Percentiles rank a stretch among this genome's conserved stretches.
Evolutionary conservation across 92 coral and sea anemone species (phyloP).

Genomic region (Isaurus tuberculatus): DNA sequence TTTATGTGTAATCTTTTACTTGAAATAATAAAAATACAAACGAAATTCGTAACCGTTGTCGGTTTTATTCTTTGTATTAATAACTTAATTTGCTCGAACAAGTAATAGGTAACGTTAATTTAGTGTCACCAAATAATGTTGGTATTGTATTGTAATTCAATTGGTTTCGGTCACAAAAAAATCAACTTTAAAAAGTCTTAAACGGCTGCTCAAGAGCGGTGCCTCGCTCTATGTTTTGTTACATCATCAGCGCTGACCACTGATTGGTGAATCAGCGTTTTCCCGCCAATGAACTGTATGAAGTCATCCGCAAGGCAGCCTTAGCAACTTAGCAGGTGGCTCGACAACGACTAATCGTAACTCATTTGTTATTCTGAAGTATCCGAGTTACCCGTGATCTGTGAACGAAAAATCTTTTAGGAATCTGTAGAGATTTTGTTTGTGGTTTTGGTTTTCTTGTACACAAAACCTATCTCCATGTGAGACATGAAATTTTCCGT

Average conservation of each 20-base stretch:
- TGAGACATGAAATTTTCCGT: constrained; percentile 79
- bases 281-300: constrained; percentile 43
- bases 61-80: neutral
- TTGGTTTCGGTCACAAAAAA: neutral
- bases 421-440: constrained; percentile 6
- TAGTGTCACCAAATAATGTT: neutral
- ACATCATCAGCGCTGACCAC: neutral
- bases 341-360: neutral
- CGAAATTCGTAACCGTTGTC: too few relatives aligned
- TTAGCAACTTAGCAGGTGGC: constrained; percentile 25
- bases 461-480: constrained; percentile 60
- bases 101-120: neutral
- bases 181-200: neutral
- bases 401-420: constrained; percentile 10
- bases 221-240: neutral
- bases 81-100: neutral
- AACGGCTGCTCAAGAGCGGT: neutral
- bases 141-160: neutral
- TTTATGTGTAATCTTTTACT: constrained; percentile 22
- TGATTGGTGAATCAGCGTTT: constrained; percentile 20
- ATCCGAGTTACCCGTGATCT: constrained; percentile 43
- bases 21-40: neutral
- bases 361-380: constrained; percentile 44
- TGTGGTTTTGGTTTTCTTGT: constrained; percentile 19
- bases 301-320: constrained; percentile 47